Percentiles rank a stretch among this genome's conserved stretches.
These are phyloP conservation scores for Actinia equina DNA, from an alignment of 64 coral and sea anemone genomes.

Conservation along the genomic window DNA sequence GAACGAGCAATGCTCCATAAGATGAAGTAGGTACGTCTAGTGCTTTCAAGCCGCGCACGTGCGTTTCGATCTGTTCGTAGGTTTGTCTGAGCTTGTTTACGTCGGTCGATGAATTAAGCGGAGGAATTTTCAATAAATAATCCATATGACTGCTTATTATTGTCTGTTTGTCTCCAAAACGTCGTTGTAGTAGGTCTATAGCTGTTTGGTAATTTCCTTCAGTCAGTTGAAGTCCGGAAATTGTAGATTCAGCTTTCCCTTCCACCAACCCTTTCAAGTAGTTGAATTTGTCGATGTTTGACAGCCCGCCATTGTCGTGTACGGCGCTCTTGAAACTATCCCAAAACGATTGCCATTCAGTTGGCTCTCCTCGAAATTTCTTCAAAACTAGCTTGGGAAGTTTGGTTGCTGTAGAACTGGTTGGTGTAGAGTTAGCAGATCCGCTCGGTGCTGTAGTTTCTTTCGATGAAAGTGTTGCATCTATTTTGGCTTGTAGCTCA, in stretches of 20 bases:
- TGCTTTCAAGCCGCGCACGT: neutral
- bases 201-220: neutral
- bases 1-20: conserved; percentile 1
- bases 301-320: neutral
- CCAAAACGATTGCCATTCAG: neutral
- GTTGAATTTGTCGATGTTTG: conserved; percentile 23
- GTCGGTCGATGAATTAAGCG: too few species aligned
- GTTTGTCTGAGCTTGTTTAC: too few species aligned
- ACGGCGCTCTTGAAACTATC: conserved; percentile 16
- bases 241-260: neutral
- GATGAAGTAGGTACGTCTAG: conserved; percentile 14
- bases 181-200: neutral
- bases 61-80: neutral
- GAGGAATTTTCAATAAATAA: too few species aligned
- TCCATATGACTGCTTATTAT: too few species aligned
- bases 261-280: conserved; percentile 10
- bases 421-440: neutral
- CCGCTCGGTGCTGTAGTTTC: neutral
- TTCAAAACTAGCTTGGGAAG: conserved; percentile 11
- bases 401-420: neutral
- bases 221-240: neutral
- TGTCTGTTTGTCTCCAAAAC: neutral
- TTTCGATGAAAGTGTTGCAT: neutral
- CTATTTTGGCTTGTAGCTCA: conserved; percentile 6
- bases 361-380: neutral